Evolutionary conservation across 2,113 vertebrate species (phyloP), one percentile per base, ranked within the genome.

Genomic region (Zonotrichia leucophrys): DNA sequence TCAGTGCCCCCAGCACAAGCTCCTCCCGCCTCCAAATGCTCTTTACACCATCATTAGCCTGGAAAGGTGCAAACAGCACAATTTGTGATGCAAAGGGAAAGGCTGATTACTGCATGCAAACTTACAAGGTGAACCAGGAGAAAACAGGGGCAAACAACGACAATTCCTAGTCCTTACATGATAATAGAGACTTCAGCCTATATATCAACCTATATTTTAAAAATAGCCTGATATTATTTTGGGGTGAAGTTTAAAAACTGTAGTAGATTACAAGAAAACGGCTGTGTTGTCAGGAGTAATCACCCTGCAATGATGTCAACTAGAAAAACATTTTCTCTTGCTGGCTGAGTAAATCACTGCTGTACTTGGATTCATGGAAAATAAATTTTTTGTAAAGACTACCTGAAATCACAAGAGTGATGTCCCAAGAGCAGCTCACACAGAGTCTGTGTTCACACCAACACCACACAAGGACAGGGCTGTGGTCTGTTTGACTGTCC

Each of bases 1-100:
- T 92, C 90, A 94, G 87, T 94, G 92, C 82, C 94, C 94, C 52
- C 16, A 83, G 85, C 73, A 92, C 89, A 78, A 89, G 85, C 73
- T 55, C 95, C 0, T 79, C 56, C 88, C 9, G 14, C 88, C 92
- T 87, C 86, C 94, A 75, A 64, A 58, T 31, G 88, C 90, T 95
- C 88, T 77, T 94, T 67, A 59, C 7, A 35, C 58, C 82, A 56
- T 55, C 80, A 90, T 68, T 78, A 89, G 64, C 75, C 37, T 46
- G 67, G 52, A 90, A 84, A 93, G 79, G 83, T 89, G 88, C 60
- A 81, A 90, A 84, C 60, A 84, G 7, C 67, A 81, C 67, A 50
- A 14, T 72, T 90, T 60, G 56, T 49, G 87, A 79, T 64, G 73
- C 52, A 55, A 46, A 92, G 49, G 37, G 77, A 91, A 63, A 87